A percentile compares a stretch with the other conserved stretches of the same genome.
Evolutionary conservation across 35 echinoderm and acorn worm genomes (phyloP).

Genomic region (Heliocidaris erythrogramma): DNA sequence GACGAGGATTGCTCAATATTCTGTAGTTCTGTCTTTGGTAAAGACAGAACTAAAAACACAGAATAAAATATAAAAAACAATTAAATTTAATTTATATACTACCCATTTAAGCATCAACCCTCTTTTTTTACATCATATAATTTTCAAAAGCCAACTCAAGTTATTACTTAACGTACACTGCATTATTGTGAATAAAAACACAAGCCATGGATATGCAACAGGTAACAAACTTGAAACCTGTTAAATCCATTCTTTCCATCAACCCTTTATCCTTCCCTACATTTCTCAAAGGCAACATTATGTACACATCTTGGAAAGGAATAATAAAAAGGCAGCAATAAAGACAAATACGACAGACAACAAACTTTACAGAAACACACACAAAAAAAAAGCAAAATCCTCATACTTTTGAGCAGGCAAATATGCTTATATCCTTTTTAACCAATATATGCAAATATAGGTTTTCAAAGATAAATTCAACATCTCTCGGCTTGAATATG

Average conservation of each 20-base stretch:
- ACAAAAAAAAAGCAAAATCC: not conserved
- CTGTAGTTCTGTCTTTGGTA: not conserved
- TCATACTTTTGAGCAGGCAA: not conserved
- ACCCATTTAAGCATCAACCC: too few species aligned
- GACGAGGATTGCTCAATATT: not conserved
- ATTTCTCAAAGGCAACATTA: conserved; percentile 33
- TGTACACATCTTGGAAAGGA: conserved; percentile 30
- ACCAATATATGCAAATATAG: conserved; percentile 44
- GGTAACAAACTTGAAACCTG: not conserved
- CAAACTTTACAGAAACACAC: not conserved
- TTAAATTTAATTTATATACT: too few species aligned
- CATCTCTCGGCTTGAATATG: not conserved
- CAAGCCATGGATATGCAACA: not conserved
- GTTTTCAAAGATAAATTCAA: not conserved
- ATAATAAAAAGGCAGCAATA: conserved; percentile 48
- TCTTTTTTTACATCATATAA: not conserved
- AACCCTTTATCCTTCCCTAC: not conserved
- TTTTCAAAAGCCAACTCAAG: not conserved
- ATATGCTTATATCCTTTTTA: not conserved
- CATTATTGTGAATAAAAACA: not conserved
- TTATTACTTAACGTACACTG: not conserved
- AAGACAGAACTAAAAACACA: too few species aligned
- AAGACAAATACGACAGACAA: not conserved
- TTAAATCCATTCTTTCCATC: not conserved
- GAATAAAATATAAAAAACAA: too few species aligned